Evolutionary conservation across 1,140 invertebrate species (phyloP).

Genomic region (Halesus radiatus): DNA sequence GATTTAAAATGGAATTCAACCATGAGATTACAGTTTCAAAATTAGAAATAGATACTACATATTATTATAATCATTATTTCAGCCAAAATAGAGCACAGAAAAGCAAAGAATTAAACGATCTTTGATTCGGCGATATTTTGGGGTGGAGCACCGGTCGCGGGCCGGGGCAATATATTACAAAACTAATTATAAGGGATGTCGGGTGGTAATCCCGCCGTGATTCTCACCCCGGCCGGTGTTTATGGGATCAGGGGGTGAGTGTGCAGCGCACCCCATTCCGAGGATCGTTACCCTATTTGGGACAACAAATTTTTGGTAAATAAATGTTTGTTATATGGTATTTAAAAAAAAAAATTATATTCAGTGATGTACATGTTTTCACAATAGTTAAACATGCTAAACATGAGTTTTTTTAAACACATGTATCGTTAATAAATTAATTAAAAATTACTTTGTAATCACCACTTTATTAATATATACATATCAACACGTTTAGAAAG

Average conservation of each 20-base stretch:
- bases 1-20: too few relatives aligned
- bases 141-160: neutral
- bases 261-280: neutral
- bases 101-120: neutral
- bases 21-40: too few relatives aligned
- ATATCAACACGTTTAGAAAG: too few relatives aligned
- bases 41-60: too few relatives aligned
- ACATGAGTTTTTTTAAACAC: too few relatives aligned
- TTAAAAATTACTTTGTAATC: too few relatives aligned
- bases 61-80: neutral
- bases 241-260: neutral
- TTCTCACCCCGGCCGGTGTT: slow-evolving; percentile 19
- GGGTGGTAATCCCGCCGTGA: slow-evolving; percentile 37
- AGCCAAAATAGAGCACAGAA: neutral
- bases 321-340: neutral
- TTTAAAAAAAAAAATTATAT: too few relatives aligned
- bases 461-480: too few relatives aligned
- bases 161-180: slow-evolving; percentile 39
- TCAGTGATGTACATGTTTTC: too few relatives aligned
- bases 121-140: neutral
- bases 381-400: too few relatives aligned
- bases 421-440: too few relatives aligned
- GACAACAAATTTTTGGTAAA: neutral
- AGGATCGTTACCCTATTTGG: neutral
- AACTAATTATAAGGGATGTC: slow-evolving; percentile 44